Conservation (phyloP, 2,797 vertebrate genomes). For the Phoeniculus purpureus region DNA sequence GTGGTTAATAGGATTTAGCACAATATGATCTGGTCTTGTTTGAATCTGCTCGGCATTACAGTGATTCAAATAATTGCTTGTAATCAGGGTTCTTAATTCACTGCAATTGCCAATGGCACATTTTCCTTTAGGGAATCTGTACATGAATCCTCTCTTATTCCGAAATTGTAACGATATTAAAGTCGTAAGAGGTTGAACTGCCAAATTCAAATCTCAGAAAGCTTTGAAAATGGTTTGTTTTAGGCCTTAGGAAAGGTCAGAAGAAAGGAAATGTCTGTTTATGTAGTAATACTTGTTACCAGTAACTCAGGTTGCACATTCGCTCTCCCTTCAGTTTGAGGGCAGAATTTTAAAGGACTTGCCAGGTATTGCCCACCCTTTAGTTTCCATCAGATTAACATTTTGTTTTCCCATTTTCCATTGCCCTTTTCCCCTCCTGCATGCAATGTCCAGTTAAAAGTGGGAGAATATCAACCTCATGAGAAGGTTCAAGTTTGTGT, state of each 20-base stretch:
- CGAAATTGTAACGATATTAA: constrained; percentile 17
- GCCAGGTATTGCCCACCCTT: background rate
- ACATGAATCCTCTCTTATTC: constrained; percentile 34
- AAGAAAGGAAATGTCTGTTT: background rate
- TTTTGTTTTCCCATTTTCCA: background rate
- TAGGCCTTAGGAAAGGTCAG: background rate
- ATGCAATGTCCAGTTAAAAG: background rate
- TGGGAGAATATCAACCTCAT: background rate
- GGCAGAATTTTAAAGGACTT: background rate
- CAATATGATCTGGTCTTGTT: constrained; percentile 16
- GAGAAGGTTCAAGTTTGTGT: background rate
- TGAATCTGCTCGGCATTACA: constrained; percentile 8
- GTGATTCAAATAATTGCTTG: constrained; percentile 28
- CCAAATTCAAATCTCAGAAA: constrained; percentile 16
- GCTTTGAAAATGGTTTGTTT: background rate
- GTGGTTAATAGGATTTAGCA: constrained; percentile 39
- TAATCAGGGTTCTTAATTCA: constrained; percentile 20
- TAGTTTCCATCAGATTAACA: background rate
- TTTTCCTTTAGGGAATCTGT: constrained; percentile 37
- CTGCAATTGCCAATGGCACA: background rate
- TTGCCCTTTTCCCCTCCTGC: background rate
- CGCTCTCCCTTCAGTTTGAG: background rate
- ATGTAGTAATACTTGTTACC: background rate
- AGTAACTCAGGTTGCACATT: background rate
- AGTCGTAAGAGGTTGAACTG: constrained; percentile 3